Evolutionary conservation across 2,113 vertebrate species (phyloP).

Genomic region (Laticauda colubrina): DNA sequence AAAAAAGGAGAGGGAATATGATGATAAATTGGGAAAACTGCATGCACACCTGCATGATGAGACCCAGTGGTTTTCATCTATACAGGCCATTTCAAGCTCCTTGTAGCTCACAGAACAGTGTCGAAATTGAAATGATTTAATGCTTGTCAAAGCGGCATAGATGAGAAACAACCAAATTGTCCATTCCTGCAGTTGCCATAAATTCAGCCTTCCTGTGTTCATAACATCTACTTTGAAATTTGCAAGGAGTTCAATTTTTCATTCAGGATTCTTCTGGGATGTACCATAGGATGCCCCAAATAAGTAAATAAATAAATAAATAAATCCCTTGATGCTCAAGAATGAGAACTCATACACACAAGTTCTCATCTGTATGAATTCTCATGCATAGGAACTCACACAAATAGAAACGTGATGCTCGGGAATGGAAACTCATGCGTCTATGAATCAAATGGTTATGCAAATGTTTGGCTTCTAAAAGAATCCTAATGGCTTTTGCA

Average conservation of each 20-base stretch:
- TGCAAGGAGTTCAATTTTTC: neutral
- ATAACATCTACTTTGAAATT: neutral
- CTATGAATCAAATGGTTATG: neutral
- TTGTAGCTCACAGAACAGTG: neutral
- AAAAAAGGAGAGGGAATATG: too few relatives aligned
- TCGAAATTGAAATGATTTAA: neutral
- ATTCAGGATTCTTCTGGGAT: neutral
- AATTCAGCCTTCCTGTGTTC: neutral
- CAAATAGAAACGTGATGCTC: neutral
- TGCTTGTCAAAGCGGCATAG: neutral
- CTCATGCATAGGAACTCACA: too few relatives aligned
- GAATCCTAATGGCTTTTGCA: neutral
- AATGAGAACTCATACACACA: neutral
- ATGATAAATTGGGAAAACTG: neutral
- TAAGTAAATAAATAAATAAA: neutral
- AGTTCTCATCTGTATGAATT: too few relatives aligned
- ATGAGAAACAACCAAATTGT: neutral
- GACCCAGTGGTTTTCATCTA: neutral
- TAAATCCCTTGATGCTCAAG: neutral
- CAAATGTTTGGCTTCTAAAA: neutral
- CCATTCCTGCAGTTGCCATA: neutral
- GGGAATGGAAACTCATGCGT: neutral
- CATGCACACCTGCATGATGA: neutral
- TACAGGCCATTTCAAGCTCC: neutral
- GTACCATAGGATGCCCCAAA: neutral